Percentiles rank a stretch among this genome's conserved stretches.
Conservation (phyloP, 2,113 vertebrate species). For the Clarias batrachus region DNA sequence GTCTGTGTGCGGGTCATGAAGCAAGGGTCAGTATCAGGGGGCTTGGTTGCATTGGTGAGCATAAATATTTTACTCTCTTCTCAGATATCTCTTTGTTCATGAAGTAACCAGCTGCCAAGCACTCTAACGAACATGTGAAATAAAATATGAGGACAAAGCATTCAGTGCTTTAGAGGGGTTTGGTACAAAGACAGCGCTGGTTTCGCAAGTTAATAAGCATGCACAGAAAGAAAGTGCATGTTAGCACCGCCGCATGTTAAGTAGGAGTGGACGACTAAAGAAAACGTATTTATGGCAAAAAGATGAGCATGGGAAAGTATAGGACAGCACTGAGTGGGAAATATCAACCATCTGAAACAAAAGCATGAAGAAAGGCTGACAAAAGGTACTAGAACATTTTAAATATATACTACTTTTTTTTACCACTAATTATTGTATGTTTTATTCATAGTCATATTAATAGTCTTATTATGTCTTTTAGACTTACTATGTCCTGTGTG, state of each 20-base stretch:
- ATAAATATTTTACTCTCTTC: slow-evolving; percentile 72
- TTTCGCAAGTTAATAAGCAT: slow-evolving; percentile 17
- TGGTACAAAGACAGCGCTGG: background rate
- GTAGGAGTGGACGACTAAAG: background rate
- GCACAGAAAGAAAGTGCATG: background rate
- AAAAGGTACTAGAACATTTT: background rate
- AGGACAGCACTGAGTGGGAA: background rate
- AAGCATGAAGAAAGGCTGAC: background rate
- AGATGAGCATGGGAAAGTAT: background rate
- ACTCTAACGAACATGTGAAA: slow-evolving; percentile 25
- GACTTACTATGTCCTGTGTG: background rate
- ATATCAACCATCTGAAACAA: background rate
- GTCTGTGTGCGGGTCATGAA: background rate
- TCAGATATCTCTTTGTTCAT: slow-evolving; percentile 69
- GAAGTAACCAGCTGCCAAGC: slow-evolving; percentile 37
- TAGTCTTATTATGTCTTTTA: too few relatives aligned
- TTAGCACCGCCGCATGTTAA: background rate
- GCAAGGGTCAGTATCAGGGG: slow-evolving; percentile 47
- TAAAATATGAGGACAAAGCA: slow-evolving; percentile 27
- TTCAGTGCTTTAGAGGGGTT: background rate
- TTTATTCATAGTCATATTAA: background rate
- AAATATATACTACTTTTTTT: background rate
- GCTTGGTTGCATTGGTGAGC: slow-evolving; percentile 53
- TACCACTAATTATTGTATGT: background rate
- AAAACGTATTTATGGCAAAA: background rate